These are phyloP conservation scores for Pangasius krempfi DNA, from an alignment of 2,797 vertebrate species.

Conservation along the genomic window DNA sequence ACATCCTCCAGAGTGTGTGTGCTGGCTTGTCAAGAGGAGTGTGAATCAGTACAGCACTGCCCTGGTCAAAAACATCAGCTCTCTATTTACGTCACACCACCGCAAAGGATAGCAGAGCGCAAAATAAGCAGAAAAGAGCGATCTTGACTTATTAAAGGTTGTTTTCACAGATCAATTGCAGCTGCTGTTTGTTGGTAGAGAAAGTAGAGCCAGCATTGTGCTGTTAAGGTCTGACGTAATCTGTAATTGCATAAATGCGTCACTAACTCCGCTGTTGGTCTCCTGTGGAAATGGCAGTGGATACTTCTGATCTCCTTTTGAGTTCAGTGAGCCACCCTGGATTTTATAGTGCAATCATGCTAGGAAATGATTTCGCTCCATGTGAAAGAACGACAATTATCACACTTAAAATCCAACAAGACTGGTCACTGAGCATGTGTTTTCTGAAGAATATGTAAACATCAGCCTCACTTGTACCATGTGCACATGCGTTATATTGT, in stretches of 20 bases:
- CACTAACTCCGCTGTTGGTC: background rate
- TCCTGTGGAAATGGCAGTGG: background rate
- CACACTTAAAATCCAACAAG: background rate
- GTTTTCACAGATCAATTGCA: background rate
- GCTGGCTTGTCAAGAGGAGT: conserved; percentile 58
- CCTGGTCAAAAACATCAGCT: conserved; percentile 54
- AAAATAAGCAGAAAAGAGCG: background rate
- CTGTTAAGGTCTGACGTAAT: background rate
- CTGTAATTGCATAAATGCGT: conserved; percentile 13
- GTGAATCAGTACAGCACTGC: conserved; percentile 57
- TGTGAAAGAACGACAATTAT: background rate
- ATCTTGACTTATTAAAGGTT: background rate
- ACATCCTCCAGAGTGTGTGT: conserved; percentile 67
- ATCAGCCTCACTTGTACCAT: background rate
- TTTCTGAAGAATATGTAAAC: background rate
- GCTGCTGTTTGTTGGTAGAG: background rate
- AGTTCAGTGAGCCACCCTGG: background rate
- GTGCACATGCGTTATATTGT: background rate
- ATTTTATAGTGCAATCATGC: background rate
- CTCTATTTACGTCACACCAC: conserved; percentile 16
- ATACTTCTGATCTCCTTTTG: background rate
- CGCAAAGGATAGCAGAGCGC: background rate
- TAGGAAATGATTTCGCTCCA: background rate
- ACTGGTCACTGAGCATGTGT: background rate
- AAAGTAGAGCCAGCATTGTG: background rate